Base-by-base conservation (phyloP, 1,140 invertebrate genomes). In the Drosophila ohnishii region DNA sequence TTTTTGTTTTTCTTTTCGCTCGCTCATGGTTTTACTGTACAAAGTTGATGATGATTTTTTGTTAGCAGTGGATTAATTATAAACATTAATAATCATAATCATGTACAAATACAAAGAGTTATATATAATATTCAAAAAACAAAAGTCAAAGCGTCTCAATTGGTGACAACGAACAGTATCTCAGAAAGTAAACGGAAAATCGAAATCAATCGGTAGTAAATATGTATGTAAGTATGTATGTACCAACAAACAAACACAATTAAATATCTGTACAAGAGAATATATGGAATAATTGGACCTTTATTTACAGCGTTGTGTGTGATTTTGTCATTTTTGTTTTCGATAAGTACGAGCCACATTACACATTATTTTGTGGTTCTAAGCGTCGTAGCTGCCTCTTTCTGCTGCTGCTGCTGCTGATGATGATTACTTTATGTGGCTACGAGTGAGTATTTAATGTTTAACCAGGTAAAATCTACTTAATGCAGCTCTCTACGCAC, bases 61-160 rank as follows among this genome's bases (percentile, higher is more conserved):
- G 83, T 86, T 86, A 86, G 82, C 82, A 86, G 84, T 86, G 84
- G 76, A 80, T 76, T 80, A 83, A 87, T 55, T 87, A 83, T 87
- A 79, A 86, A 87, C 79, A 83, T 86, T 86, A 79, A 87, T 82
- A 90, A 90, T 88, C 64, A 87, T 83, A 77, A 76, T 86, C 79
- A 79, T 79, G 72, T 86, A 80, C 79, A 82, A 85, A 84, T 87
- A 80, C 79, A 83, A 86, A 84, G 71, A 75, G 75, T 80, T 89
- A 77, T 75, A 60, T 87, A 56, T 78, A 83, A 37, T 62, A 76
- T 50, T 70, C 47, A 70, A 85, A 78, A 75, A 67, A 40, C 58
- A 81, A 71, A 89, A 81, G 51, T 79, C 80, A 77, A 90, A 90
- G 71, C 83, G 70, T 62, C 87, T 87, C 75, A 87, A 87, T 82